Conservation (phyloP, 2,113 vertebrate species). For the Eonycteris spelaea region DNA sequence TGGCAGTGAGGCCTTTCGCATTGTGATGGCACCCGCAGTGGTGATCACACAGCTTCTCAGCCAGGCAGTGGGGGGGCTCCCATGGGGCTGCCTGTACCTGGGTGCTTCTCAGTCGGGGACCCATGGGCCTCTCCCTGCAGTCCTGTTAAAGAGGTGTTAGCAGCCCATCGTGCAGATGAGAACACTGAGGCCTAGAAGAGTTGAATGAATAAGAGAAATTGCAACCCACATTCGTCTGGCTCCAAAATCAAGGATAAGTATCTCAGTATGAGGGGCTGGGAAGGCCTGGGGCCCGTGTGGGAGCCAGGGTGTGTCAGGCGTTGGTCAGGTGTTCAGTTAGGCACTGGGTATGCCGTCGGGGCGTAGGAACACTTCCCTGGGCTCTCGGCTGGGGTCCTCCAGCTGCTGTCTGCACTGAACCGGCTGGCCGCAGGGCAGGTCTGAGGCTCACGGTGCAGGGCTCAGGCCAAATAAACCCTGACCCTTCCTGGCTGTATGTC, state of each 20-base stretch:
- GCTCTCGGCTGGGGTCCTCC: neutral
- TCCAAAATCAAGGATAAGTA: neutral
- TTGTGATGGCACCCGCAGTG: neutral
- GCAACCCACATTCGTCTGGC: neutral
- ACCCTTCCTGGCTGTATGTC: neutral
- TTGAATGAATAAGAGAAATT: neutral
- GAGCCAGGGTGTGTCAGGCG: neutral
- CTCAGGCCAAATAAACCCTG: neutral
- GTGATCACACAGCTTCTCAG: neutral
- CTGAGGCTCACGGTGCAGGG: neutral
- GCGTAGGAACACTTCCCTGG: neutral
- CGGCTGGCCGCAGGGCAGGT: neutral
- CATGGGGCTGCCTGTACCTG: no score
- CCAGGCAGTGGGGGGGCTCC: fast-evolving
- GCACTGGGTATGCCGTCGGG: no score
- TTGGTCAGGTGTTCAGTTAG: no score
- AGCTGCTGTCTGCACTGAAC: neutral
- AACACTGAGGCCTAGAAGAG: neutral
- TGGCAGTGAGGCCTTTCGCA: neutral
- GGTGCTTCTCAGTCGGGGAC: neutral
- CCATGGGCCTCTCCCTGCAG: neutral
- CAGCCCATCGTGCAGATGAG: neutral
- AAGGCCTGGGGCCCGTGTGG: neutral
- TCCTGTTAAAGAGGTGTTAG: neutral
- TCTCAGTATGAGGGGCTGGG: neutral